Conservation (phyloP, 2,888 invertebrate genomes). For the Pyrocoelia pectoralis region DNA sequence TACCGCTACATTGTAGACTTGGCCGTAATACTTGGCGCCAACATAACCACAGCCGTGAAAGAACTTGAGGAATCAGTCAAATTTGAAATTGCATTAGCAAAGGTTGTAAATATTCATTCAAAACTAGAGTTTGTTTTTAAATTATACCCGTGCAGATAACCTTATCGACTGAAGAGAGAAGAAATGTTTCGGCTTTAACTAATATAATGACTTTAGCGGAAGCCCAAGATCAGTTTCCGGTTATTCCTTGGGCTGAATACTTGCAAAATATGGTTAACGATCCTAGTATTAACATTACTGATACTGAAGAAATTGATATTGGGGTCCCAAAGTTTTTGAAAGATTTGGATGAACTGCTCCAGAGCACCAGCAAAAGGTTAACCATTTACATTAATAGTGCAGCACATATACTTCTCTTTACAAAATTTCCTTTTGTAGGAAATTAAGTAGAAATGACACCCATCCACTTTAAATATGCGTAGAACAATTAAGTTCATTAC, state of each 20-base stretch:
- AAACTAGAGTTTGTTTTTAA: not conserved
- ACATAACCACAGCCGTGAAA: conserved; percentile 68
- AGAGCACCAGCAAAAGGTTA: conserved; percentile 63
- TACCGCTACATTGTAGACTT: conserved; percentile 88
- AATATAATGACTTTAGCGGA: conserved; percentile 86
- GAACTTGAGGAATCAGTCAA: conserved; percentile 82
- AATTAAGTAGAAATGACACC: no score
- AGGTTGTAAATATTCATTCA: conserved; percentile 69
- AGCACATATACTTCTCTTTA: no score
- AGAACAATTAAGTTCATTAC: no score
- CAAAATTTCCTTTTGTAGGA: no score
- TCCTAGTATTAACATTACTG: conserved; percentile 66
- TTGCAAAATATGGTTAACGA: conserved; percentile 78
- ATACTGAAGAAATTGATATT: conserved; percentile 82
- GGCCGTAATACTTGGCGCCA: conserved; percentile 84
- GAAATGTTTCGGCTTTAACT: conserved; percentile 89
- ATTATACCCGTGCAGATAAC: conserved; percentile 70
- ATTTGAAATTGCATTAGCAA: conserved; percentile 90
- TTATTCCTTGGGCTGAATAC: conserved; percentile 83
- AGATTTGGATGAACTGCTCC: conserved; percentile 70
- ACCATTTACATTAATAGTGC: no score
- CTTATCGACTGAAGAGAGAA: conserved; percentile 85
- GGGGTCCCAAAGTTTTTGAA: conserved; percentile 83
- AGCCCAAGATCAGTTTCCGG: conserved; percentile 76
- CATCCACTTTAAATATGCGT: no score